Evolutionary conservation across 2,888 invertebrate species (phyloP), one percentile per base, ranked within the genome.

Genomic region (Macrophya annulata): DNA sequence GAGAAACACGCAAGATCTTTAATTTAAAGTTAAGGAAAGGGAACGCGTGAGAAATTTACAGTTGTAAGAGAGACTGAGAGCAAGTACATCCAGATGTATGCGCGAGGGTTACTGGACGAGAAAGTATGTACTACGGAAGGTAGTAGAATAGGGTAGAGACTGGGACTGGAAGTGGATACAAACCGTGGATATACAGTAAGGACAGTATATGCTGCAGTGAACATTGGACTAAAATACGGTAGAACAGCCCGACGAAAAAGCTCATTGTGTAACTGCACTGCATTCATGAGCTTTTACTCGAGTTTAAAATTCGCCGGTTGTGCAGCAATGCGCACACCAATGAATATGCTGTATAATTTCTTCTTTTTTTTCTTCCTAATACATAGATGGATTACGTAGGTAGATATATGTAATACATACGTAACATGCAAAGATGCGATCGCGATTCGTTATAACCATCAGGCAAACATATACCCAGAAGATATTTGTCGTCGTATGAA

Each of bases 261-360:
- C 81, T 62, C 81, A 40, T 81, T 62, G 62, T 62, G 81, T 81
- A 43, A 81, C 62, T 43, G 81, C 55, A n/a, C 8, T 81, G 81
- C 81, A 81, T 81, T 81, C 62, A 62, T 21, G 81, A 81, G 81
- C 62, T 62, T 81, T 62, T 21, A 81, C 43, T 62, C 40, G 81
- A 81, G 21, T 62, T 62, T 62, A 25, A 81, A 81, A 62, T 81
- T 81, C 62, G 40, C 62, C 81, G 15, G 59, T 3, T 31, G 40
- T 81, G 81, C 81, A 43, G n/a, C 72, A 68, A 21, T 17, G 68
- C 10, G 40, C 21, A 43, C 21, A 21, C 81, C 81, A 62, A 81
- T 59, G 79, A 62, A 81, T 43, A 77, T 37, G 31, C n/a, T 45
- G 8, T 21, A 12, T n/a, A n/a, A n/a, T n/a, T n/a, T n/a, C n/a